phyloP scores from a whole-genome alignment of 2,888 invertebrate species.

The Xylocampa areola region DNA sequence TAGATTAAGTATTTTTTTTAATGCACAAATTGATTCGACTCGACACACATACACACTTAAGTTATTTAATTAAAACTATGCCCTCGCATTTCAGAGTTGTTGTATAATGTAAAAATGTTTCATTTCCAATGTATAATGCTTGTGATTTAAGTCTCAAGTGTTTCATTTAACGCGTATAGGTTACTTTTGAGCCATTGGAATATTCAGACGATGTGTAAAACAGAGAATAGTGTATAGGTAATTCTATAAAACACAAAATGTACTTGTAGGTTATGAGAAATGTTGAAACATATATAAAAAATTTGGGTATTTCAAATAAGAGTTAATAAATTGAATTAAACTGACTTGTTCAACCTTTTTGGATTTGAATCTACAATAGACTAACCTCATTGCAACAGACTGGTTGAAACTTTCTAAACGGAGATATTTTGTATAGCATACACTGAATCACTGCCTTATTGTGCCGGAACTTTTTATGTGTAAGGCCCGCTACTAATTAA shows the following conservation, averaged over 20 bases:
- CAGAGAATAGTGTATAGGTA: constrained; percentile 86
- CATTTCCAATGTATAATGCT: constrained; percentile 64
- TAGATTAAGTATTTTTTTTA: constrained; percentile 78
- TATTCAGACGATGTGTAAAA: constrained; percentile 85
- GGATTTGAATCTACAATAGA: constrained; percentile 90
- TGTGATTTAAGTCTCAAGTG: constrained; percentile 70
- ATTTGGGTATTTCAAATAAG: constrained; percentile 86
- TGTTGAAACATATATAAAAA: constrained; percentile 85
- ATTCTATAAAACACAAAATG: constrained; percentile 87
- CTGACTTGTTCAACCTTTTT: constrained; percentile 87
- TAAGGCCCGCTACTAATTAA: constrained; percentile 67
- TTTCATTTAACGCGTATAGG: constrained; percentile 72
- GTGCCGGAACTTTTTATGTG: constrained; percentile 84
- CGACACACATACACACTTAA: constrained; percentile 65
- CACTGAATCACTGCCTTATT: constrained; percentile 89
- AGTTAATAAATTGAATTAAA: constrained; percentile 82
- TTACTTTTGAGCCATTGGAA: constrained; percentile 83
- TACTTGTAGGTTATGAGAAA: constrained; percentile 88
- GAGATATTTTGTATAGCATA: constrained; percentile 88
- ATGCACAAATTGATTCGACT: constrained; percentile 79
- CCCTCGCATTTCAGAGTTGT: constrained; percentile 86
- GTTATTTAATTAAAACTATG: constrained; percentile 74
- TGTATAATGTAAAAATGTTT: constrained; percentile 74
- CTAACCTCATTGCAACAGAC: constrained; percentile 88
- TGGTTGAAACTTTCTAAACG: constrained; percentile 86